Percentiles rank a stretch among this genome's conserved stretches.
phyloP scores from a whole-genome alignment of 2,797 vertebrate genomes.

The Eptatretus atami region DNA sequence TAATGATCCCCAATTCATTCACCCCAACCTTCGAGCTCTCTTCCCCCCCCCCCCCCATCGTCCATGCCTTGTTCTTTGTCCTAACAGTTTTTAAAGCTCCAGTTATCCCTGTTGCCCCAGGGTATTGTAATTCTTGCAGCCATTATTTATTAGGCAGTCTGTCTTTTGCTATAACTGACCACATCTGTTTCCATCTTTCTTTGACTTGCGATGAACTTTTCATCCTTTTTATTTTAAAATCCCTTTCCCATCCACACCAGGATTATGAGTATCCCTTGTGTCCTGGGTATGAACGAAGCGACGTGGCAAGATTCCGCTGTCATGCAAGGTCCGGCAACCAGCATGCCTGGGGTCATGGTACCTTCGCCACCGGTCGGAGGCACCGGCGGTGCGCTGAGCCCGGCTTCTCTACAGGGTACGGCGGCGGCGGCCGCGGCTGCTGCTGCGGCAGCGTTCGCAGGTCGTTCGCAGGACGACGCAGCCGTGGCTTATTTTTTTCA shows the following conservation, averaged over 20 bases:
- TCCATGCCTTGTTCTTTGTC: too few relatives aligned
- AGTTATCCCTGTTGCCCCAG: too few relatives aligned
- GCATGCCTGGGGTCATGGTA: constrained; percentile 7
- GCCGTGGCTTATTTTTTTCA: constrained; percentile 28
- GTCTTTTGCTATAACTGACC: too few relatives aligned
- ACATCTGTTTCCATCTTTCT: not conserved
- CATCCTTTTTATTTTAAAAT: constrained; percentile 1
- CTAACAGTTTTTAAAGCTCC: too few relatives aligned
- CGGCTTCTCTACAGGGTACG: constrained; percentile 11
- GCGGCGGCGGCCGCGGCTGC: constrained; percentile 10
- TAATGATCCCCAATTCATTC: too few relatives aligned
- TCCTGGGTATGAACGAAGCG: constrained; percentile 35
- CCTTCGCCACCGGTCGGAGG: constrained; percentile 17
- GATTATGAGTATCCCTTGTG: constrained; percentile 33
- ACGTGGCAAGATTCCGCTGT: constrained; percentile 31
- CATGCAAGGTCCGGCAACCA: constrained; percentile 23
- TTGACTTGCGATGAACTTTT: not conserved
- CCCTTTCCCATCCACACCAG: constrained; percentile 15
- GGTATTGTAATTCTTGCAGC: too few relatives aligned
- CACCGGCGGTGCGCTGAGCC: constrained; percentile 13
- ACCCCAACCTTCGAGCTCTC: too few relatives aligned
- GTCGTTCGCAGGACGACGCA: constrained; percentile 21
- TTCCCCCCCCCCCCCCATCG: too few relatives aligned
- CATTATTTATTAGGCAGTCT: too few relatives aligned
- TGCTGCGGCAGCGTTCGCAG: constrained; percentile 19